These are phyloP conservation scores for Rhabdornis inornatus DNA, from an alignment of 2,113 vertebrate species.

Conservation along the genomic window DNA sequence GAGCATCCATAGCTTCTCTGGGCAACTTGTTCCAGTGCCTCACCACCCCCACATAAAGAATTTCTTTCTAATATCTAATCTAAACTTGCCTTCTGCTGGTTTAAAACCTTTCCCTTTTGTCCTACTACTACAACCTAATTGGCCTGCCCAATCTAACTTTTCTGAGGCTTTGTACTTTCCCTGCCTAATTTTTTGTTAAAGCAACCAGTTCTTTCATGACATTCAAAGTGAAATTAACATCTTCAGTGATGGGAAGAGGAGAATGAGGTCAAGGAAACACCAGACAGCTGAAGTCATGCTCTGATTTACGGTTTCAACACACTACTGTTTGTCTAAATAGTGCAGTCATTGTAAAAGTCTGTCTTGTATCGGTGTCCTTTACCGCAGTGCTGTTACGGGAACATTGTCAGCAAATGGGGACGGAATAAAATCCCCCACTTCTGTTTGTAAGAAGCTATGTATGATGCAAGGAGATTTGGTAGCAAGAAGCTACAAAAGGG, in stretches of 20 bases:
- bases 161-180: not conserved
- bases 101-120: not conserved
- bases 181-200: not conserved
- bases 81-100: not conserved
- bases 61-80: not conserved
- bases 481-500: not conserved
- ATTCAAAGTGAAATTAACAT: not conserved
- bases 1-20: not conserved
- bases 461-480: not conserved
- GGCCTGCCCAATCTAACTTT: not conserved
- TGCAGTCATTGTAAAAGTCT: not conserved
- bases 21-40: not conserved
- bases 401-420: not conserved
- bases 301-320: not conserved
- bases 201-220: not conserved
- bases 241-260: not conserved
- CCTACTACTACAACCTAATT: not conserved
- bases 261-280: not conserved
- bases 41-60: not conserved
- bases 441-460: not conserved
- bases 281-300: not conserved
- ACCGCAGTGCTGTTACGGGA: not conserved
- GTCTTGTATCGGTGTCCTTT: not conserved
- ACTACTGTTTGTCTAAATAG: not conserved
- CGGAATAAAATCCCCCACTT: not conserved